Percentiles rank a stretch among this genome's conserved stretches.
phyloP scores from a whole-genome alignment of 2,888 invertebrate species.

The Metallyticus violacea region DNA sequence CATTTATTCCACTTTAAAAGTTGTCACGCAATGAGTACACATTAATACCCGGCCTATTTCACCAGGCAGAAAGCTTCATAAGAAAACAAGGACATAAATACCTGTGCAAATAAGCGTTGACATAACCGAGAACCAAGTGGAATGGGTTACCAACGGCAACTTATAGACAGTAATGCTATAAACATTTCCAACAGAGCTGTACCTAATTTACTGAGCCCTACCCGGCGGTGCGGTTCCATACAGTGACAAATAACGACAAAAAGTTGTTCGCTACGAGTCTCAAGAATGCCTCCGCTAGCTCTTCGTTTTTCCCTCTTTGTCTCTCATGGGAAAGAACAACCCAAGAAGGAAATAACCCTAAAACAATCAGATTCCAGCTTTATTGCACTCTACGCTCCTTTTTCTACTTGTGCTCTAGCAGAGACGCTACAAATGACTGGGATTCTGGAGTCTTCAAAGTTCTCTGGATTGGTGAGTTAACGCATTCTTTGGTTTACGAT shows the following conservation, averaged over 20 bases:
- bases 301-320: neutral
- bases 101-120: too few species aligned
- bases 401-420: neutral
- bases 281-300: neutral
- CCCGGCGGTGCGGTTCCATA: neutral
- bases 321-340: neutral
- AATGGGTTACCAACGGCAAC: too few species aligned
- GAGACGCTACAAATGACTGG: too few species aligned
- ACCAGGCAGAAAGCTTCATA: too few species aligned
- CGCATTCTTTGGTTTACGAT: neutral
- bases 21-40: too few species aligned
- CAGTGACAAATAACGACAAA: neutral
- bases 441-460: too few species aligned
- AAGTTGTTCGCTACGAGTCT: neutral
- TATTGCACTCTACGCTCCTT: neutral
- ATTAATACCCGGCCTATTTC: too few species aligned
- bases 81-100: neutral
- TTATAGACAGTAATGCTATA: neutral
- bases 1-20: too few species aligned
- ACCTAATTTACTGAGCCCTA: neutral
- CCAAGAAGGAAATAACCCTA: neutral
- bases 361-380: neutral
- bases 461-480: neutral
- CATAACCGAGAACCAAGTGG: too few species aligned
- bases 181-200: neutral